phyloP scores from a whole-genome alignment of 2,888 invertebrate species.

The Epinotia ramella region DNA sequence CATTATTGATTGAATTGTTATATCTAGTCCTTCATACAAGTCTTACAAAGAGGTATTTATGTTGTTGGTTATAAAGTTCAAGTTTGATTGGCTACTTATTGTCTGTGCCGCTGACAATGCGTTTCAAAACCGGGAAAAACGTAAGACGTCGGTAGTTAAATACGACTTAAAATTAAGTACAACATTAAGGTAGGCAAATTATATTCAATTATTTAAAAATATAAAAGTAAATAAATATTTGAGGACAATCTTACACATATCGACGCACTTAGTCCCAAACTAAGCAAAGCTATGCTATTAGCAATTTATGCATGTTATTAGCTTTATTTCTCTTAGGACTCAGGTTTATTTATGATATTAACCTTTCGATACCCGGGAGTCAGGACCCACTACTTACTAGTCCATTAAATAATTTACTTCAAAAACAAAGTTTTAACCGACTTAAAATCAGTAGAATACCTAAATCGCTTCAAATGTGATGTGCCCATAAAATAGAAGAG shows the following conservation, averaged over 20 bases:
- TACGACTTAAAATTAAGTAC: not conserved
- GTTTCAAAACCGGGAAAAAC: slow-evolving; percentile 3
- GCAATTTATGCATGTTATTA: no score
- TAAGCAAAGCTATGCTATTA: no score
- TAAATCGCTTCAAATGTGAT: no score
- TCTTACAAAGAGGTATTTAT: slow-evolving; percentile 1
- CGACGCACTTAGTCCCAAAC: no score
- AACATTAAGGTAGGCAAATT: not conserved
- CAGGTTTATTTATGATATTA: no score
- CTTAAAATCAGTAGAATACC: no score
- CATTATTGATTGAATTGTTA: slow-evolving; percentile 52
- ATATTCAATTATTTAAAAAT: not conserved
- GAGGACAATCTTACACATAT: not conserved
- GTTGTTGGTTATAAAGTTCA: slow-evolving; percentile 8
- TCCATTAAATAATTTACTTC: no score
- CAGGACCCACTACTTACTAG: no score
- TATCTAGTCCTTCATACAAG: slow-evolving; percentile 43
- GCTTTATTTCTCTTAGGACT: no score
- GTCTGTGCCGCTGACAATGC: slow-evolving; percentile 6
- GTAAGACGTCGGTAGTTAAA: not conserved
- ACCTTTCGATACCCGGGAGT: no score
- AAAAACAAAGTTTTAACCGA: no score
- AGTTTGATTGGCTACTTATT: not conserved
- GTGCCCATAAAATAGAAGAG: no score
- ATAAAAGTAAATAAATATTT: not conserved